These are phyloP conservation scores for Orthosia gracilis DNA, from an alignment of 2,888 invertebrate genomes.

Conservation along the genomic window DNA sequence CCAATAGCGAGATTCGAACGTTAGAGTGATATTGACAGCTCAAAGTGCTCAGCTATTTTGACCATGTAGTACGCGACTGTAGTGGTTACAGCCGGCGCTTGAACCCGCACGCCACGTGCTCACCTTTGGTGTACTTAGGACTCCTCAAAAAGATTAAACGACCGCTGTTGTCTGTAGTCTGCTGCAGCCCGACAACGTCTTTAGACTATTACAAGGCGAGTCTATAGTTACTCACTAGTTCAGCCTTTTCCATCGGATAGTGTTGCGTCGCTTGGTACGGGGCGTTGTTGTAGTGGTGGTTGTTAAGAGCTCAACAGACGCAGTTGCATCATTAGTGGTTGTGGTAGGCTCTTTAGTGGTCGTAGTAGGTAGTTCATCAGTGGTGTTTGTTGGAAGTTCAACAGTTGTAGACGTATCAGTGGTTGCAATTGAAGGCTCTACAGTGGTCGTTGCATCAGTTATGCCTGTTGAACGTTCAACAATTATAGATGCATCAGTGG, in stretches of 20 bases:
- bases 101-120: too few relatives aligned
- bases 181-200: neutral
- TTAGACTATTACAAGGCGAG: neutral
- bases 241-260: slow-evolving; percentile 35
- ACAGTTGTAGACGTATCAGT: too few relatives aligned
- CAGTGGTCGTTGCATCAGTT: neutral
- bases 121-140: too few relatives aligned
- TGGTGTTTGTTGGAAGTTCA: neutral
- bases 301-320: neutral
- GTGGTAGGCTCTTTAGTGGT: neutral
- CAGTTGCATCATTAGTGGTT: neutral
- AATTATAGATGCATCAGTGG: neutral
- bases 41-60: too few relatives aligned
- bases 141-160: too few relatives aligned
- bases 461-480: neutral
- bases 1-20: too few relatives aligned
- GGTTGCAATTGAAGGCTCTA: neutral
- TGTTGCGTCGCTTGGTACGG: slow-evolving; percentile 1
- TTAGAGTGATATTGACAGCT: too few relatives aligned
- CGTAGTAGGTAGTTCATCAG: neutral
- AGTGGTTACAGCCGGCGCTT: too few relatives aligned
- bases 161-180: neutral
- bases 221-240: slow-evolving; percentile 7
- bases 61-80: too few relatives aligned
- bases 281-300: neutral